These are phyloP conservation scores for Masticophis lateralis DNA, from an alignment of 2,797 vertebrate genomes.

Conservation along the genomic window DNA sequence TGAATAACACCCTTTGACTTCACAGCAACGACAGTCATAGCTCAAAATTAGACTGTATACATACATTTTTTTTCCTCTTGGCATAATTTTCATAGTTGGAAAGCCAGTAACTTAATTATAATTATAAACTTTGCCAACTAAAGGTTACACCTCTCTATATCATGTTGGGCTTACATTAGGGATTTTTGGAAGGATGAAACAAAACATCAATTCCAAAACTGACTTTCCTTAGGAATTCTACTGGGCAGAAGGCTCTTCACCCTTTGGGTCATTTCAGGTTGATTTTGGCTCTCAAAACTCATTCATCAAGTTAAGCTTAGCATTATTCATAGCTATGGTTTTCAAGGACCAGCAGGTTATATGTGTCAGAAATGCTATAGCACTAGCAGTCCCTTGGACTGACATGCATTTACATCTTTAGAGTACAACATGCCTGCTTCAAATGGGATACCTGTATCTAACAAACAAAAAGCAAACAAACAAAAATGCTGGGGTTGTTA, in stretches of 20 bases:
- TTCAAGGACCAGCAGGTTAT: neutral
- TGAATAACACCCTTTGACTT: neutral
- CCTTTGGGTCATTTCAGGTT: neutral
- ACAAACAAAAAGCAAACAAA: neutral
- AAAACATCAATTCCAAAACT: slow-evolving; percentile 7
- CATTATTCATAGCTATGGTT: neutral
- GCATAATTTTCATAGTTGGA: neutral
- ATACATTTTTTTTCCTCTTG: neutral
- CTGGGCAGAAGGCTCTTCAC: neutral
- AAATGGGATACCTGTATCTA: neutral
- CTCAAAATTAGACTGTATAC: neutral
- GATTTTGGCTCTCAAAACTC: neutral
- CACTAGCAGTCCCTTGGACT: neutral
- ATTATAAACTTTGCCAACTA: slow-evolving; percentile 2
- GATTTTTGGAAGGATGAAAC: neutral
- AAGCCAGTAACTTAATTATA: slow-evolving; percentile 7
- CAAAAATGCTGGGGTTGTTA: neutral
- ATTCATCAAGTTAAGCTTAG: neutral
- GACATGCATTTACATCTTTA: neutral
- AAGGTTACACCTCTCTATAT: neutral
- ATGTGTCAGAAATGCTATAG: neutral
- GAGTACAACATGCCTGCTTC: neutral
- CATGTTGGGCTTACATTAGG: neutral
- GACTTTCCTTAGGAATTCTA: neutral
- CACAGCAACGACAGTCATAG: neutral